Conservation (phyloP, 2,888 invertebrate genomes). For the Brenthis daphne region DNA sequence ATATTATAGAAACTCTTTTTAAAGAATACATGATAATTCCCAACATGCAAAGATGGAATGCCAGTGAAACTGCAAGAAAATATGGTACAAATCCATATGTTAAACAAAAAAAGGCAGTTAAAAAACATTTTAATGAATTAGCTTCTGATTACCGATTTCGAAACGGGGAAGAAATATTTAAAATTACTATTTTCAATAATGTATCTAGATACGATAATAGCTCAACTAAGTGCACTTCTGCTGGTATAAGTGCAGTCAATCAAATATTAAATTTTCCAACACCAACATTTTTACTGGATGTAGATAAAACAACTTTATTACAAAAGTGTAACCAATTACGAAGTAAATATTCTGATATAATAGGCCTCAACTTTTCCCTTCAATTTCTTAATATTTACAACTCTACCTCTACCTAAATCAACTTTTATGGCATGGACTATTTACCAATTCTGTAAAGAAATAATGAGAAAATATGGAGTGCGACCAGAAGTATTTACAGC, state of each 20-base stretch:
- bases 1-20: too few species aligned
- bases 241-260: constrained; percentile 34
- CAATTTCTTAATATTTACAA: not conserved
- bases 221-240: constrained; percentile 21
- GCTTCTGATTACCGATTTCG: too few species aligned
- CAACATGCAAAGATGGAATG: too few species aligned
- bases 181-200: too few species aligned
- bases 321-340: constrained; percentile 45
- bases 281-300: constrained; percentile 44
- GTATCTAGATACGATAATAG: too few species aligned
- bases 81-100: too few species aligned
- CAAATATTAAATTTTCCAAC: constrained; percentile 45
- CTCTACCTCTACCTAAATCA: constrained; percentile 28
- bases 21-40: too few species aligned
- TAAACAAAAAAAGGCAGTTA: too few species aligned
- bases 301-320: constrained; percentile 42
- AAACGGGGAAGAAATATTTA: too few species aligned
- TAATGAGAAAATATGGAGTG: constrained; percentile 39
- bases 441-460: constrained; percentile 40
- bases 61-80: too few species aligned
- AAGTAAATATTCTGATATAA: constrained; percentile 46
- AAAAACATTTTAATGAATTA: too few species aligned
- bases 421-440: constrained; percentile 35
- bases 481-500: constrained; percentile 36
- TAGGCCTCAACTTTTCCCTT: constrained; percentile 40